Conservation (phyloP, 2,888 invertebrate species). For the Acanthococcus lagerstroemiae region DNA sequence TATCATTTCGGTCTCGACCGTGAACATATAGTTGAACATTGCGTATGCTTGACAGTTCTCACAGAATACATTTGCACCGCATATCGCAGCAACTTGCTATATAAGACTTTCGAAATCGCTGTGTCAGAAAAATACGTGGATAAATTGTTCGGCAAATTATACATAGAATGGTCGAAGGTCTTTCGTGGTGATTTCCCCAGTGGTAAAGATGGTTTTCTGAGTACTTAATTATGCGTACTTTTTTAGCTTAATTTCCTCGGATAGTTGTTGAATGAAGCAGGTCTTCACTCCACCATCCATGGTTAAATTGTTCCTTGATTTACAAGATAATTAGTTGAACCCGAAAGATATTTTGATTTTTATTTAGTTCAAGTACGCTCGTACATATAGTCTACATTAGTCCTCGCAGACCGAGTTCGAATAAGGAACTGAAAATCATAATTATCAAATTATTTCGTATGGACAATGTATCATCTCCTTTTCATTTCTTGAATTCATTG, state of each 20-base stretch:
- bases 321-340: not conserved
- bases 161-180: not conserved
- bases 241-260: not conserved
- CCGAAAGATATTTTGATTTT: too few relatives aligned
- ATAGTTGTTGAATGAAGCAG: not conserved
- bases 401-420: too few relatives aligned
- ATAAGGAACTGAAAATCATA: too few relatives aligned
- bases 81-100: not conserved
- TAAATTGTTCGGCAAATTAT: constrained; percentile 11
- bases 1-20: not conserved
- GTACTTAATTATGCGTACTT: not conserved
- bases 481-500: too few relatives aligned
- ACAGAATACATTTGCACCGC: constrained; percentile 14
- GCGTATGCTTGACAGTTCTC: not conserved
- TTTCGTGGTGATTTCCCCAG: not conserved
- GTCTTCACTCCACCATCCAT: not conserved
- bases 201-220: not conserved
- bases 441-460: too few relatives aligned
- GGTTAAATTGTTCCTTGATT: not conserved
- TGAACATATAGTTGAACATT: not conserved
- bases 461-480: too few relatives aligned
- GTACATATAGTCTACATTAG: too few relatives aligned
- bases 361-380: too few relatives aligned
- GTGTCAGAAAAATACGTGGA: not conserved
- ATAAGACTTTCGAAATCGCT: not conserved